phyloP scores from a whole-genome alignment of 2,888 invertebrate species.

The Prosopocoilus inquinatus region DNA sequence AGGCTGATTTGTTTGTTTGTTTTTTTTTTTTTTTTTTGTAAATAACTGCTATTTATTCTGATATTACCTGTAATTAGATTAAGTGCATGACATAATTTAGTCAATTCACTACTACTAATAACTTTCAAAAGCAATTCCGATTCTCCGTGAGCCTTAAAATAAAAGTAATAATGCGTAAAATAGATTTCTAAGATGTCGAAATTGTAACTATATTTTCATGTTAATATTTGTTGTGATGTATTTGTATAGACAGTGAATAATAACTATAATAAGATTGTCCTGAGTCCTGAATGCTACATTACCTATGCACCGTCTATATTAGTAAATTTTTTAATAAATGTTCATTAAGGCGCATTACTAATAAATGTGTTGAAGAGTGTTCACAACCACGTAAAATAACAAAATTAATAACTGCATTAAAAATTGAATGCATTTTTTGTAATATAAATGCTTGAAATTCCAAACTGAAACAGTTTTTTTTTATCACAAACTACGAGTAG shows the following conservation, averaged over 20 bases:
- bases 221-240: slow-evolving; percentile 6
- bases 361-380: slow-evolving; percentile 1
- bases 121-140: slow-evolving; percentile 22
- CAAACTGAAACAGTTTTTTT: too few species aligned
- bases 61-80: slow-evolving; percentile 13
- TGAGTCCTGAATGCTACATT: background rate
- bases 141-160: slow-evolving; percentile 24
- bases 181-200: slow-evolving; percentile 6
- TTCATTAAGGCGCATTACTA: too few species aligned
- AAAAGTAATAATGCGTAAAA: slow-evolving; percentile 15
- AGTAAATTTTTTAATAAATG: too few species aligned
- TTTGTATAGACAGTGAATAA: slow-evolving; percentile 1
- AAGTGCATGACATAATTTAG: slow-evolving; percentile 6
- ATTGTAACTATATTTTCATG: slow-evolving; percentile 6
- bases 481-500: too few species aligned
- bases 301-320: too few species aligned
- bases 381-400: too few species aligned
- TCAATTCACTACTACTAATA: slow-evolving; percentile 10
- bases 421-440: too few species aligned
- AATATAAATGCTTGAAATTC: too few species aligned
- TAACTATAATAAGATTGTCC: background rate
- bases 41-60: slow-evolving; percentile 21
- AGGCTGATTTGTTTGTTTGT: slow-evolving; percentile 19
- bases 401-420: too few species aligned
- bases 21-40: slow-evolving; percentile 17